Percentiles rank a stretch among this genome's conserved stretches.
Conservation (phyloP, 2,888 invertebrate species). For the Selenia dentaria region DNA sequence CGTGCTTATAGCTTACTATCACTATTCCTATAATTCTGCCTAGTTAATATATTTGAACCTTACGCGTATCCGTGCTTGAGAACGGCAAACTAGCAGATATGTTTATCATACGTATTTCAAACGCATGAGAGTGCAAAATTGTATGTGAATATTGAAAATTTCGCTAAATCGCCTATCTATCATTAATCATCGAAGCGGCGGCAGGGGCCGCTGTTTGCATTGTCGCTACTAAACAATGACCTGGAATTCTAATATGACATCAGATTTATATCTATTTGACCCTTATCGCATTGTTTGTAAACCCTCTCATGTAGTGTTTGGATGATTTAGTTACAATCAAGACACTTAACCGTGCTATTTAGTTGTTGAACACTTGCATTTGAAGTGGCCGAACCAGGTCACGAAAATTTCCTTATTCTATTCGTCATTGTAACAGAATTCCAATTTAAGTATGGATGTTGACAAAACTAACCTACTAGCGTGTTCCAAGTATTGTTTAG, state of each 20-base stretch:
- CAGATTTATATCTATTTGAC: slow-evolving; percentile 2
- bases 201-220: not conserved
- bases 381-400: slow-evolving; percentile 21
- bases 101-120: slow-evolving; percentile 35
- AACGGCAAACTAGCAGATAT: slow-evolving; percentile 32
- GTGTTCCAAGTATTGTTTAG: slow-evolving; percentile 9
- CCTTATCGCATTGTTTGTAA: slow-evolving; percentile 11
- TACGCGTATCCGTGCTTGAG: not conserved
- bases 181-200: not conserved
- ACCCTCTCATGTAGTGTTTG: slow-evolving; percentile 9
- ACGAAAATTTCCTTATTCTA: slow-evolving; percentile 15
- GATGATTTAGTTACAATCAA: slow-evolving; percentile 2
- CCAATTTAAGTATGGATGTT: slow-evolving; percentile 10
- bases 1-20: slow-evolving; percentile 2
- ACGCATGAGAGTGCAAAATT: slow-evolving; percentile 20
- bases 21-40: slow-evolving; percentile 10
- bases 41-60: slow-evolving; percentile 13
- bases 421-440: slow-evolving; percentile 5
- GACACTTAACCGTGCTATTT: slow-evolving; percentile 3
- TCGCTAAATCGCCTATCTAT: not conserved
- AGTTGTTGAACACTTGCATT: not conserved
- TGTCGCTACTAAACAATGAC: slow-evolving; percentile 7
- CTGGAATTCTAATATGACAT: slow-evolving; percentile 4
- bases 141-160: slow-evolving; percentile 15
- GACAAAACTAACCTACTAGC: not conserved